phyloP scores from a whole-genome alignment of 35 echinoderm and acorn worm genomes.

The Holothuria glaberrima region DNA sequence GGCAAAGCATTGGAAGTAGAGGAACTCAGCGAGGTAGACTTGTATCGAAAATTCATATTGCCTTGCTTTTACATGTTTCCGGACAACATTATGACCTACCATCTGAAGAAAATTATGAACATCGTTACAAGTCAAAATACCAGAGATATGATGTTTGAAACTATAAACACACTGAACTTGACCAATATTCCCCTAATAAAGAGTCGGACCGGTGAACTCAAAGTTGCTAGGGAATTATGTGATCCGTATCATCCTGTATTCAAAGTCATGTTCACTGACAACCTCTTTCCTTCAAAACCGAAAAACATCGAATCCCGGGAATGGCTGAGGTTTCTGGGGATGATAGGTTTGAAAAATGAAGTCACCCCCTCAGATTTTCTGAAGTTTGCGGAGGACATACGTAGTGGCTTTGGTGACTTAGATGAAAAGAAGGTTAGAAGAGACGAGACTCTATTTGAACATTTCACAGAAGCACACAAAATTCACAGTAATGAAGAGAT shows the following conservation, averaged over 20 bases:
- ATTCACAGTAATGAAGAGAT: neutral
- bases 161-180: neutral
- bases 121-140: no score
- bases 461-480: slow-evolving; percentile 1
- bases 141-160: no score
- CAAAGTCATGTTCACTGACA: neutral
- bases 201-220: neutral
- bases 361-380: neutral
- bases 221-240: slow-evolving; percentile 1
- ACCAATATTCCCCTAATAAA: neutral
- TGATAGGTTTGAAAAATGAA: neutral
- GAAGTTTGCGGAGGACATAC: slow-evolving; percentile 12
- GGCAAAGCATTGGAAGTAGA: slow-evolving; percentile 2
- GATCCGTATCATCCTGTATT: neutral
- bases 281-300: neutral
- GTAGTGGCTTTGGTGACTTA: neutral
- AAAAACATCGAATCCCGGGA: no score
- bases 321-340: neutral
- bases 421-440: neutral
- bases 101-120: slow-evolving; percentile 22
- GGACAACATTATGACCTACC: neutral
- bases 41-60: slow-evolving; percentile 55
- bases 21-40: neutral
- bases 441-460: neutral
- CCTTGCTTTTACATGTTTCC: neutral